These are phyloP conservation scores for Psilopsiagon aymara DNA, from an alignment of 2,113 vertebrate genomes.

Conservation along the genomic window DNA sequence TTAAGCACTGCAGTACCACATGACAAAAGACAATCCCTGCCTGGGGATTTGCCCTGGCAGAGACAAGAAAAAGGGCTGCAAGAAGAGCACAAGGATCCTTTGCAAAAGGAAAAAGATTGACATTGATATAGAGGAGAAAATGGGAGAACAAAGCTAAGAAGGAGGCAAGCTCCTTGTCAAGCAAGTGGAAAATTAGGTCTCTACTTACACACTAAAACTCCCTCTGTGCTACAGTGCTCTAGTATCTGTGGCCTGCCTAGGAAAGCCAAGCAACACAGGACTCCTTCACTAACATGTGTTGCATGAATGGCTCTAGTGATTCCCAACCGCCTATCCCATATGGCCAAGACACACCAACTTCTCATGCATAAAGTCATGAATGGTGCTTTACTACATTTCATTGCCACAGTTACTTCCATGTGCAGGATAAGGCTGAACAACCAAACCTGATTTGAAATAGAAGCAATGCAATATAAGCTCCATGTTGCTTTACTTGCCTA, in stretches of 20 bases:
- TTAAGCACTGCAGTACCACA: not conserved
- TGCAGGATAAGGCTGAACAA: not conserved
- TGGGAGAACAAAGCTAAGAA: not conserved
- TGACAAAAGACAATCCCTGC: not conserved
- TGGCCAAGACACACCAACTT: not conserved
- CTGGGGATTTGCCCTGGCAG: not conserved
- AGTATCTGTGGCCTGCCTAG: not conserved
- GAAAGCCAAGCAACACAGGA: not conserved
- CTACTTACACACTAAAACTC: not conserved
- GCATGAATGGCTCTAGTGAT: not conserved
- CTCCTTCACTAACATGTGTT: not conserved
- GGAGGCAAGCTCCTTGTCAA: not conserved
- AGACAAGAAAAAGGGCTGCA: not conserved
- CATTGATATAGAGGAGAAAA: not conserved
- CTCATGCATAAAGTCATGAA: not conserved
- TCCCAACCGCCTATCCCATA: not conserved
- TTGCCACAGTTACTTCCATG: not conserved
- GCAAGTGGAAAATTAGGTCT: not conserved
- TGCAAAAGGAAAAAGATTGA: not conserved
- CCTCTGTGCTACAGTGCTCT: rapidly evolving
- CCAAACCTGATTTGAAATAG: not conserved
- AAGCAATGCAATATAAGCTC: not conserved
- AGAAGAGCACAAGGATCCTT: not conserved
- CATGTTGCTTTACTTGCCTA: not conserved
- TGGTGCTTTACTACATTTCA: not conserved